Evolutionary conservation across 2,888 invertebrate genomes (phyloP).

Genomic region (Anorthoa munda): DNA sequence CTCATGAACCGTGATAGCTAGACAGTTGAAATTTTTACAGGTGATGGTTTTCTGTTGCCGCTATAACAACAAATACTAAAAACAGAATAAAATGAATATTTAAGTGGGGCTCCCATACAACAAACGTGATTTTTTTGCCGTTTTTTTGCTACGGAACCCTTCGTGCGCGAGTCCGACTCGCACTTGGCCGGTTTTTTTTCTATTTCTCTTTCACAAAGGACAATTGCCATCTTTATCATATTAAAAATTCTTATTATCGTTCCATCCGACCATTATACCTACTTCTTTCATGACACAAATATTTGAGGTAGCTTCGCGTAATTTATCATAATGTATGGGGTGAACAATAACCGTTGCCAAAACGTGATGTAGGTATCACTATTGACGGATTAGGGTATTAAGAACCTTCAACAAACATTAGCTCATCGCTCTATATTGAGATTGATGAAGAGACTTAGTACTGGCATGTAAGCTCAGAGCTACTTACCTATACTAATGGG

Average conservation of each 20-base stretch:
- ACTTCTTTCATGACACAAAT: conserved; percentile 1
- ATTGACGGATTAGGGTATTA: conserved; percentile 54
- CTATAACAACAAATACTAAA: no score
- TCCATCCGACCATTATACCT: not conserved
- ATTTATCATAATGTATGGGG: conserved; percentile 29
- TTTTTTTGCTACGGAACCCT: no score
- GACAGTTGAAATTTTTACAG: no score
- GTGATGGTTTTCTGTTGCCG: no score
- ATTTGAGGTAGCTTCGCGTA: not conserved
- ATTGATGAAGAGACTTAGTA: conserved; percentile 49
- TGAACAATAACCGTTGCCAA: conserved; percentile 42
- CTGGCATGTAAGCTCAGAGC: conserved; percentile 23
- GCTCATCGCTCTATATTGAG: conserved; percentile 42
- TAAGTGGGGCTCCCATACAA: no score
- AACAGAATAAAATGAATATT: no score
- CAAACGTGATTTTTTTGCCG: no score
- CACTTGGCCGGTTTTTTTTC: no score
- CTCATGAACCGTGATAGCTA: no score
- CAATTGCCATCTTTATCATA: not conserved
- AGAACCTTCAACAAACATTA: conserved; percentile 41
- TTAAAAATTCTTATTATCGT: not conserved
- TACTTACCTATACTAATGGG: not conserved
- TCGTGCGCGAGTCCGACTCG: no score
- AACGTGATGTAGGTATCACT: conserved; percentile 48
- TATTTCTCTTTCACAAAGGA: conserved; percentile 16